These are phyloP conservation scores for Diprion similis DNA, from an alignment of 1,140 invertebrate genomes.

Conservation along the genomic window DNA sequence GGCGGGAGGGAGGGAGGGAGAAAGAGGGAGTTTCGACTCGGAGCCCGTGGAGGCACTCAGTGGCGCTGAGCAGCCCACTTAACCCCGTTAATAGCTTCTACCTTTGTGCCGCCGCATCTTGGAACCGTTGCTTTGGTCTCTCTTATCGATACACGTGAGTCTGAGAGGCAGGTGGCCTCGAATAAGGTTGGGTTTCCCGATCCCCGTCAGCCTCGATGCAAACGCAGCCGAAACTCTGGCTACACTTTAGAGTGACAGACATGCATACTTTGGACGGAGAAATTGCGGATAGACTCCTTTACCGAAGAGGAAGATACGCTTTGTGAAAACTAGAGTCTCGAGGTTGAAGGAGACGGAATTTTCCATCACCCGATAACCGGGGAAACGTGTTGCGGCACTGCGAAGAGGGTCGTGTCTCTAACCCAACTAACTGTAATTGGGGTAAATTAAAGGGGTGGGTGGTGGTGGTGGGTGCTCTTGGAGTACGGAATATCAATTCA, in stretches of 20 bases:
- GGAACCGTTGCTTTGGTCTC: constrained; percentile 9
- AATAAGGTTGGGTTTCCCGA: neutral
- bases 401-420: neutral
- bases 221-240: neutral
- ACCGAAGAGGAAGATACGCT: neutral
- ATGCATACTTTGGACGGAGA: neutral
- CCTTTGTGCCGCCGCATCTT: constrained; percentile 15
- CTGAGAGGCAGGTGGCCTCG: neutral
- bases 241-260: neutral
- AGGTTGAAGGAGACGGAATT: neutral
- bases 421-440: too few relatives aligned
- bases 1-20: neutral
- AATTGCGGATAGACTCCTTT: too few relatives aligned
- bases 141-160: neutral
- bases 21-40: neutral
- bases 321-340: neutral
- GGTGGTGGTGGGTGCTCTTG: neutral
- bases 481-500: neutral
- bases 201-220: neutral
- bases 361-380: neutral
- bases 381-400: neutral
- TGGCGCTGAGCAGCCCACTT: constrained; percentile 25
- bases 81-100: constrained; percentile 29
- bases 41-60: constrained; percentile 8
- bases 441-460: neutral